Evolutionary conservation across 2,888 invertebrate species (phyloP).

Genomic region (Ophion ellenae): DNA sequence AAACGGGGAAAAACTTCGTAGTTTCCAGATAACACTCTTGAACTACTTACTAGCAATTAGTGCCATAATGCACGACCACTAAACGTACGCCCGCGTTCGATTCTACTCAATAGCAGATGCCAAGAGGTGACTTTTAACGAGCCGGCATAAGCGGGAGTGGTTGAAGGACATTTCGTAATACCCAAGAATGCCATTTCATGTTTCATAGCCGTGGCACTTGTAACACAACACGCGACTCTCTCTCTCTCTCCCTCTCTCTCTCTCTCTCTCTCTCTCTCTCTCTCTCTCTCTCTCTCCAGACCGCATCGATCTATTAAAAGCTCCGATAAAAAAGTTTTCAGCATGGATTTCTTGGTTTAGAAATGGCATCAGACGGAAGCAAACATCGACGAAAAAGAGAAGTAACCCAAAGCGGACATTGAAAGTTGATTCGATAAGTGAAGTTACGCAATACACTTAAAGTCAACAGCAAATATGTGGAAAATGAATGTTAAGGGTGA

Average conservation of each 20-base stretch:
- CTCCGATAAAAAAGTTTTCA: constrained; percentile 26
- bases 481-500: background rate
- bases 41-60: constrained; percentile 14
- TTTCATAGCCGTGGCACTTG: constrained; percentile 27
- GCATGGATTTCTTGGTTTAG: constrained; percentile 1
- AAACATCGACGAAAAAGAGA: background rate
- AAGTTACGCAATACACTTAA: background rate
- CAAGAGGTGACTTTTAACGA: constrained; percentile 42
- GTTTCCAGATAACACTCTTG: background rate
- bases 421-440: background rate
- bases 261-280: background rate
- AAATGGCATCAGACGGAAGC: background rate
- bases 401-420: background rate
- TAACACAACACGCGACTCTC: constrained; percentile 9
- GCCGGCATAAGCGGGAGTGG: constrained; percentile 3
- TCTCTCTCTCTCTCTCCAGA: background rate
- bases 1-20: background rate
- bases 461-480: background rate
- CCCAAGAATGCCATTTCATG: constrained; percentile 10
- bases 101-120: constrained; percentile 20
- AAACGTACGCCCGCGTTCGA: constrained; percentile 1
- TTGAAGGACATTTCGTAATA: constrained; percentile 13
- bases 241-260: background rate
- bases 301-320: constrained; percentile 4
- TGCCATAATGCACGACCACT: background rate